phyloP scores from a whole-genome alignment of 2,797 vertebrate genomes.

The Oophaga sylvatica region DNA sequence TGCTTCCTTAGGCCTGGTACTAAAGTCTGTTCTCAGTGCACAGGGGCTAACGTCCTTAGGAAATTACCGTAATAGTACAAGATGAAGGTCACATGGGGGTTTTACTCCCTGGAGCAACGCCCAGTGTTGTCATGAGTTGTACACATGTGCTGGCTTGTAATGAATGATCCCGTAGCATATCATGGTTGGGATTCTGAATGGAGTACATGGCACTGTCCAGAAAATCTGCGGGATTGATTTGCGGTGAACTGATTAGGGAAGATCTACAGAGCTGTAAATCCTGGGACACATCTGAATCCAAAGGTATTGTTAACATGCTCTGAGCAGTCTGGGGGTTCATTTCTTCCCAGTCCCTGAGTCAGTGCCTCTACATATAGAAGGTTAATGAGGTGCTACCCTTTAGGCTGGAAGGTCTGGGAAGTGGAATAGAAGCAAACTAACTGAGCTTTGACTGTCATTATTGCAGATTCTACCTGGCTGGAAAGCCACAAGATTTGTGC shows the following conservation, averaged over 20 bases:
- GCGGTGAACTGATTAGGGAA: background rate
- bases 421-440: conserved; percentile 23
- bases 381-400: conserved; percentile 35
- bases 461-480: conserved; percentile 42
- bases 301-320: background rate
- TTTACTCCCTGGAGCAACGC: background rate
- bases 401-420: background rate
- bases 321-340: background rate
- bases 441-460: conserved; percentile 27
- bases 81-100: background rate
- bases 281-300: background rate
- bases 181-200: background rate
- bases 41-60: background rate
- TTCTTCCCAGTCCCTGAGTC: conserved; percentile 11
- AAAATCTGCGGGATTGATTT: no score
- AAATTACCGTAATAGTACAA: background rate
- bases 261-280: background rate
- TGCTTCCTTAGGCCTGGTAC: background rate
- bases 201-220: background rate
- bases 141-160: background rate
- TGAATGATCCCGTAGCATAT: background rate
- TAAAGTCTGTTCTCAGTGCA: background rate
- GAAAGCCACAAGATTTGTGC: conserved; percentile 19
- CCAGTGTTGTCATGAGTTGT: background rate
- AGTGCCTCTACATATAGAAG: conserved; percentile 38